Evolutionary conservation across 2,113 vertebrate species (phyloP), one percentile per base, ranked within the genome.

Genomic region (Sylvietta virens): DNA sequence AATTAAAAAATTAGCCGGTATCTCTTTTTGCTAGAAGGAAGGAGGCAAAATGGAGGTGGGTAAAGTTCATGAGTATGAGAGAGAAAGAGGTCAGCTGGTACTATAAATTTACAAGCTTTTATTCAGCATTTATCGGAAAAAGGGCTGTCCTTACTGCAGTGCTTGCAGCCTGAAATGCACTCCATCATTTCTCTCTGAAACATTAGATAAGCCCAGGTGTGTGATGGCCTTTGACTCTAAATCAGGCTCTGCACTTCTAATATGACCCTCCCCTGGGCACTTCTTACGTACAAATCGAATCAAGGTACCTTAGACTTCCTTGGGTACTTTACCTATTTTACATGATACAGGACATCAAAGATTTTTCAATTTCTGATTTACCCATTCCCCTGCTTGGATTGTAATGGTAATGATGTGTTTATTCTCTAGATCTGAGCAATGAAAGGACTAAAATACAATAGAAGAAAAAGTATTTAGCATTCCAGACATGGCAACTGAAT

Each of bases 241-340:
- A 54, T 94, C 83, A 97, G 78, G 35, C 65, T 91, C 56, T 81
- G 70, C 47, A 81, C 76, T 91, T 96, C 72, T 71, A 78, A 37
- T 39, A 42, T n/a, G 80, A 96, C 90, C 90, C 97, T 97, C 92
- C 97, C 90, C 20, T 42, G 53, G 83, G 89, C 67, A 67, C 15
- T 95, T 87, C 45, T 22, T 54, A 30, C 2, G 3, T 8, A 72
- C 47, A 94, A 86, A 86, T 42, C 64, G 42, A 91, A 71, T 65
- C 17, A 78, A 83, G 42, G 16, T 57, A 37, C 18, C 91, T 84
- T 28, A 74, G 24, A 62, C 7, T 95, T 87, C 9, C 56, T 92
- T 64, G 37, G 21, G 15, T 61, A 30, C 47, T 96, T 70, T 91
- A 90, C 66, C 18, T 92, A 35, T 35, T 94, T 37, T 70, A 82